phyloP scores from a whole-genome alignment of 2,113 vertebrate species.

The Podarcis raffonei region DNA sequence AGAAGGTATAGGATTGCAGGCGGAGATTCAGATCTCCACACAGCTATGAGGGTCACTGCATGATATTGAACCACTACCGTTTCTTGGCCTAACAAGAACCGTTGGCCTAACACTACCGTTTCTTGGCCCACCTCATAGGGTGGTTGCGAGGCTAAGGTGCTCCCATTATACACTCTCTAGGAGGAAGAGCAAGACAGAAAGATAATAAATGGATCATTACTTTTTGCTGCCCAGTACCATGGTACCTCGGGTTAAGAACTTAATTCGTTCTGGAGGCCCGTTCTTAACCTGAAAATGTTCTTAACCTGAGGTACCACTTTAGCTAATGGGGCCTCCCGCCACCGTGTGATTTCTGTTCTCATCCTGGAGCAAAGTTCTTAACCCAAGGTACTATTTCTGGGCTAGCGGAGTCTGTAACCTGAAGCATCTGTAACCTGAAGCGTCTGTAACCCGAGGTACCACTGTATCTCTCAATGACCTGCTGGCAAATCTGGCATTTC shows the following conservation, averaged over 20 bases:
- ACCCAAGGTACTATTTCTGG: no score
- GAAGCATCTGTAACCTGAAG: no score
- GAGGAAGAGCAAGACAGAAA: not conserved
- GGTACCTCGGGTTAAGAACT: no score
- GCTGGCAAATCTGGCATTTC: not conserved
- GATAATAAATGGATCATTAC: not conserved
- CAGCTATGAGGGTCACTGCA: not conserved
- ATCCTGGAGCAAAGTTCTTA: no score
- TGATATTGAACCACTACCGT: not conserved
- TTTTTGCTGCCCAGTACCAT: not conserved
- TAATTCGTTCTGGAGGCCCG: no score
- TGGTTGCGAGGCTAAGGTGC: not conserved
- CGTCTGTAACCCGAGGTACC: no score
- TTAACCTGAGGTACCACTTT: no score
- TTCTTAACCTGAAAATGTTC: no score
- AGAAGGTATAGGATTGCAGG: no score
- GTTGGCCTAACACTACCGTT: not conserved
- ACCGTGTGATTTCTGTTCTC: no score
- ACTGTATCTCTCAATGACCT: not conserved
- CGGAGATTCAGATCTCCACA: not conserved
- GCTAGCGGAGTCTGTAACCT: no score
- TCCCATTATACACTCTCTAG: not conserved
- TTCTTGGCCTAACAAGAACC: not conserved
- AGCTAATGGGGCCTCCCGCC: no score
- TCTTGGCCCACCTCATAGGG: not conserved